These are phyloP conservation scores for Forbesichthys agassizii DNA, from an alignment of 2,113 vertebrate species.

Conservation along the genomic window DNA sequence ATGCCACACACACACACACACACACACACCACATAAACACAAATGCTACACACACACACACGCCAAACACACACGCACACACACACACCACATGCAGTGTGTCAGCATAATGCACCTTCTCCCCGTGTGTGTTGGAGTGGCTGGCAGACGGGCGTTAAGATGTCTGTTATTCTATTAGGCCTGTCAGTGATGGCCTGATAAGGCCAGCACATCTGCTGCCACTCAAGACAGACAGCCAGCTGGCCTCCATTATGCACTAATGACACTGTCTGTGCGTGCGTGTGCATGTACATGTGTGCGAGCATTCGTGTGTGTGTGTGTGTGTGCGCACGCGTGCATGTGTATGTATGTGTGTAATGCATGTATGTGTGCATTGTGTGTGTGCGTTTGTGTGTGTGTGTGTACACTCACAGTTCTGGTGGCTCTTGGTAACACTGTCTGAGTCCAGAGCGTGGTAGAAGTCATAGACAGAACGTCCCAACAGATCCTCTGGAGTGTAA, in stretches of 20 bases:
- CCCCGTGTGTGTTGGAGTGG: constrained; percentile 4
- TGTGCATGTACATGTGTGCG: too few relatives aligned
- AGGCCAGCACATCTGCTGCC: constrained; percentile 58
- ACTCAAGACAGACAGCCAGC: constrained; percentile 53
- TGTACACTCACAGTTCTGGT: constrained; percentile 89
- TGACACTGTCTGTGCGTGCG: constrained; percentile 65
- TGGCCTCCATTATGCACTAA: constrained; percentile 34
- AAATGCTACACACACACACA: too few relatives aligned
- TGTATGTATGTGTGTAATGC: constrained; percentile 16
- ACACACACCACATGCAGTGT: too few relatives aligned
- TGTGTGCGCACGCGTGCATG: constrained; percentile 8
- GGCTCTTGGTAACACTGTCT: constrained; percentile 91
- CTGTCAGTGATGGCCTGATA: constrained; percentile 67
- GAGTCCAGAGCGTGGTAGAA: constrained; percentile 97
- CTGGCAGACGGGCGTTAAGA: constrained; percentile 55
- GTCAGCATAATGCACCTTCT: neutral
- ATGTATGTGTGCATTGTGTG: too few relatives aligned
- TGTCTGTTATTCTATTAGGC: constrained; percentile 69
- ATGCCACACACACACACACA: too few relatives aligned
- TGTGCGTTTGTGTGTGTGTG: too few relatives aligned
- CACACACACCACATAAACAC: too few relatives aligned
- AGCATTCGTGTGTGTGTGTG: too few relatives aligned
- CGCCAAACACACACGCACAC: too few relatives aligned
- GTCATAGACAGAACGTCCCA: constrained; percentile 93
- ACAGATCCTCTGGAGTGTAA: constrained; percentile 91